Percentiles rank a stretch among this genome's conserved stretches.
These are phyloP conservation scores for Gnathonemus longibarbis DNA, from an alignment of 2,113 vertebrate species.

Conservation along the genomic window DNA sequence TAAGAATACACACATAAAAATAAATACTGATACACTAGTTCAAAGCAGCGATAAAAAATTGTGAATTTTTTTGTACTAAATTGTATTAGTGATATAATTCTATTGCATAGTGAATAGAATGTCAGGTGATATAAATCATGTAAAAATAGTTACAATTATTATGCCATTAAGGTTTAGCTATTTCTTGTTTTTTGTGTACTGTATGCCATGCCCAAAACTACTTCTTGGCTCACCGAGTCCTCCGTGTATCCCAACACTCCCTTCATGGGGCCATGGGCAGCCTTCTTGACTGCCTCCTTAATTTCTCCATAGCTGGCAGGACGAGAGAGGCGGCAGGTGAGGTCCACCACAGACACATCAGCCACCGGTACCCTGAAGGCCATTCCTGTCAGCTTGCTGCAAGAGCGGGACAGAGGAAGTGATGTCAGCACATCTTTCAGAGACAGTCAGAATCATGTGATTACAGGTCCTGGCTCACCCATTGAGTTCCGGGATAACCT, in stretches of 20 bases:
- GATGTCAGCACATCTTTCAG: not conserved
- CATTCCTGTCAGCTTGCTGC: conserved; percentile 82
- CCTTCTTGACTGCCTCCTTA: conserved; percentile 70
- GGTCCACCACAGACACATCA: conserved; percentile 79
- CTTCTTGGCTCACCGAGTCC: conserved; percentile 56
- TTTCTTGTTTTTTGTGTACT: not conserved
- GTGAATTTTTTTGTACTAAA: not conserved
- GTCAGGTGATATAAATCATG: not conserved
- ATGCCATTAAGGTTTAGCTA: not conserved
- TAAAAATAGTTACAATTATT: not conserved
- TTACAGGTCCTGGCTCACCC: conserved; percentile 54
- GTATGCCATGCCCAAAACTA: not conserved
- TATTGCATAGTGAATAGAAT: not conserved
- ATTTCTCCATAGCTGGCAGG: conserved; percentile 65
- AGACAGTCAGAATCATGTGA: not conserved
- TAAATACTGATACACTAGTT: not conserved
- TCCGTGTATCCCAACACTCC: conserved; percentile 80
- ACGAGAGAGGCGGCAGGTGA: conserved; percentile 73
- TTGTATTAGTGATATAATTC: not conserved
- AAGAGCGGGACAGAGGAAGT: not conserved
- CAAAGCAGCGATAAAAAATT: not conserved
- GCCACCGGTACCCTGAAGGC: conserved; percentile 78
- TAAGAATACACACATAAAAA: not conserved
- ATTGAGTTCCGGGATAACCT: conserved; percentile 79
- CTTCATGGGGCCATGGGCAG: conserved; percentile 68